Conservation (phyloP, 2,797 vertebrate species). For the Nasua narica region DNA sequence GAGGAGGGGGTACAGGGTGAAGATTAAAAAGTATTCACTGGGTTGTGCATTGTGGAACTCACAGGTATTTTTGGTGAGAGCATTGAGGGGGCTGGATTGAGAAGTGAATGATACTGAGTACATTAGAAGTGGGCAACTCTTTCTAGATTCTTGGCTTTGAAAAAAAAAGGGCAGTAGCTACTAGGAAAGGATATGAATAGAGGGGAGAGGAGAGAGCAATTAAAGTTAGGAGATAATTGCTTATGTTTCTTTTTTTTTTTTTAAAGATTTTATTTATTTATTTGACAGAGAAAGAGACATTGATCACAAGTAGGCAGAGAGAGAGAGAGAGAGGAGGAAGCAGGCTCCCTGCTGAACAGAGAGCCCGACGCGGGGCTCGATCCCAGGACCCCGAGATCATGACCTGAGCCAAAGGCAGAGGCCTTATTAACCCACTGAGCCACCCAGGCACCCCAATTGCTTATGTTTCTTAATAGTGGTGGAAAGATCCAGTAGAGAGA, state of each 20-base stretch:
- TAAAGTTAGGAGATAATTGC: not conserved
- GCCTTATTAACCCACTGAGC: too few relatives aligned
- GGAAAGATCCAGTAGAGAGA: not conserved
- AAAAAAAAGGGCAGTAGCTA: not conserved
- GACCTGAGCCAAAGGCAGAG: too few relatives aligned
- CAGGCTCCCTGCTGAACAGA: too few relatives aligned
- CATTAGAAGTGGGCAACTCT: not conserved
- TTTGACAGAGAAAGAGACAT: too few relatives aligned
- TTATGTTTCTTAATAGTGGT: not conserved
- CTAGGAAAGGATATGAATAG: not conserved
- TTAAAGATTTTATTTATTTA: too few relatives aligned
- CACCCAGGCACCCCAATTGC: too few relatives aligned
- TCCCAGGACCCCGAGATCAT: too few relatives aligned
- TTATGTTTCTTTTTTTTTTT: not conserved
- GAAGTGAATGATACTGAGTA: not conserved
- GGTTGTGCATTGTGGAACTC: not conserved
- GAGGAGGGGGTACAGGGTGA: not conserved
- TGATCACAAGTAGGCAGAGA: too few relatives aligned
- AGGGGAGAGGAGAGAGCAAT: not conserved
- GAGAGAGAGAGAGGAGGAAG: too few relatives aligned
- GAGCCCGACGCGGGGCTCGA: too few relatives aligned
- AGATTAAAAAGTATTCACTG: not conserved
- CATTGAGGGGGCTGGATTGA: not conserved
- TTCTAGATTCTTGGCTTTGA: not conserved
- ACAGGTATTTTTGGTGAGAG: not conserved